Evolutionary conservation across 2,113 vertebrate species (phyloP).

Genomic region (Elephantulus edwardii): DNA sequence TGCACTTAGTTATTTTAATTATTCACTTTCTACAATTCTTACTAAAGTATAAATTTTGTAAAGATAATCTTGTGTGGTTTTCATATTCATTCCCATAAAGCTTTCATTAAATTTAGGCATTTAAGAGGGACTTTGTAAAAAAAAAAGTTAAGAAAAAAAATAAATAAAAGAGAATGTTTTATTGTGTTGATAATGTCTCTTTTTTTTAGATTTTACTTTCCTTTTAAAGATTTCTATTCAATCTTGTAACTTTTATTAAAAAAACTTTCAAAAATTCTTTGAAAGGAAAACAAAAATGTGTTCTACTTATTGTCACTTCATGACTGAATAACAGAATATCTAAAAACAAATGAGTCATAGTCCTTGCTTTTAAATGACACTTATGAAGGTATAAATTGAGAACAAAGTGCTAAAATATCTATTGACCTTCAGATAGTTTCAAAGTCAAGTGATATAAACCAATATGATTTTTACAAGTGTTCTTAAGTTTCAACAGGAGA

Average conservation of each 20-base stretch:
- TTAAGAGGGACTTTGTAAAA: not conserved
- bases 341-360: not conserved
- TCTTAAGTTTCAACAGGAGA: constrained; percentile 38
- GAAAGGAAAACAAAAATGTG: not conserved
- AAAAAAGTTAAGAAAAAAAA: not conserved
- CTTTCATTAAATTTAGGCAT: not conserved
- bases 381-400: constrained; percentile 18
- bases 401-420: constrained; percentile 42
- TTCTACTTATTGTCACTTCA: not conserved
- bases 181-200: not conserved
- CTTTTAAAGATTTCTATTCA: not conserved
- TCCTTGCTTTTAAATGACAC: not conserved
- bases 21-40: not conserved
- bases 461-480: not conserved
- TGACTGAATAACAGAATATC: not conserved
- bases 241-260: not conserved
- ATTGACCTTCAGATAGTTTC: constrained; percentile 38
- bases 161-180: not conserved
- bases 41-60: not conserved
- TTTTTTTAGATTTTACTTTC: not conserved
- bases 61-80: not conserved
- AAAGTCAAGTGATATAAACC: constrained; percentile 30
- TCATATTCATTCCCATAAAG: not conserved
- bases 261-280: not conserved
- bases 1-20: not conserved